These are phyloP conservation scores for Notolepis coatsorum DNA, from an alignment of 2,797 vertebrate species.

Conservation along the genomic window DNA sequence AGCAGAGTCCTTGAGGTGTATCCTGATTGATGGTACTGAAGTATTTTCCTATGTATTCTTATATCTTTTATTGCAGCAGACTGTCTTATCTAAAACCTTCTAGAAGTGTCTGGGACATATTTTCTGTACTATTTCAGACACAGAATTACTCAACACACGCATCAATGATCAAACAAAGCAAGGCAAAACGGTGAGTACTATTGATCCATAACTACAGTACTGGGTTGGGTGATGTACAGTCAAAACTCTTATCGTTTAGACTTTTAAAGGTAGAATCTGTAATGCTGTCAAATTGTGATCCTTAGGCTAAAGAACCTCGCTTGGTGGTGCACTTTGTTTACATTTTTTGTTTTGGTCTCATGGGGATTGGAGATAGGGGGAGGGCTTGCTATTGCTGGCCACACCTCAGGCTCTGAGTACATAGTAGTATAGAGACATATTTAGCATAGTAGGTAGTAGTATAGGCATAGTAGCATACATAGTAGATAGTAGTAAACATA, in stretches of 20 bases:
- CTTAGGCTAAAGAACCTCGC: too few species aligned
- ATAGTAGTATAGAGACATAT: too few species aligned
- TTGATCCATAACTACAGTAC: neutral
- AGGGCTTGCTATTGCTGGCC: too few species aligned
- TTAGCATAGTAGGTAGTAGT: too few species aligned
- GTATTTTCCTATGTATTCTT: slow-evolving; percentile 8
- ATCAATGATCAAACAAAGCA: slow-evolving; percentile 80
- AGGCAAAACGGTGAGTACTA: slow-evolving; percentile 82
- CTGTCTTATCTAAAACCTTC: neutral
- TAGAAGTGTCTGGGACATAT: neutral
- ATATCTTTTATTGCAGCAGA: neutral
- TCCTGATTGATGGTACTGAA: slow-evolving; percentile 93
- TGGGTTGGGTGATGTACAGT: neutral
- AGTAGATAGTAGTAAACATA: too few species aligned
- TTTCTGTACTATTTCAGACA: slow-evolving; percentile 79
- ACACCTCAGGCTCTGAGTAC: too few species aligned
- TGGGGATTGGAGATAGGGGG: too few species aligned
- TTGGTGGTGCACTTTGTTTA: too few species aligned
- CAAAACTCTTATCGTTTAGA: neutral
- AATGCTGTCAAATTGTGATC: neutral
- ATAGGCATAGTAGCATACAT: too few species aligned
- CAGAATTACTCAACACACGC: slow-evolving; percentile 83
- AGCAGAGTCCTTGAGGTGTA: slow-evolving; percentile 86
- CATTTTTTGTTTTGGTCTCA: too few species aligned
- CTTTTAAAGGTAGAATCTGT: neutral